phyloP scores from a whole-genome alignment of 2,888 invertebrate genomes.

The Panopea generosa region DNA sequence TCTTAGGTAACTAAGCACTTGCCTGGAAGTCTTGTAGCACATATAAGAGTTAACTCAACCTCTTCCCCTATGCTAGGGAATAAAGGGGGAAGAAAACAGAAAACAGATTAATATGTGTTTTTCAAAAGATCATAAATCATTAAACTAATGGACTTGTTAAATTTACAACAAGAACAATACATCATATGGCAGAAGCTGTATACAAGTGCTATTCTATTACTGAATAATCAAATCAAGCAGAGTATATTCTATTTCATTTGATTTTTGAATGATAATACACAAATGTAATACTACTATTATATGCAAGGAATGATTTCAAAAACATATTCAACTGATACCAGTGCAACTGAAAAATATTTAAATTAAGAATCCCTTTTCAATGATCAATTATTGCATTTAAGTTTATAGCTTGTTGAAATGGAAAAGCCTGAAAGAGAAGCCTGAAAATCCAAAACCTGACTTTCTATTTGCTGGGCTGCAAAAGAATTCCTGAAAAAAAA shows the following conservation, averaged over 20 bases:
- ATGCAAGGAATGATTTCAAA: too few relatives aligned
- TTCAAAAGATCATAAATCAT: slow-evolving; percentile 6
- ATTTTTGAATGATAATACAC: too few relatives aligned
- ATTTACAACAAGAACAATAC: slow-evolving; percentile 1
- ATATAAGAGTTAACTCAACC: slow-evolving; percentile 81
- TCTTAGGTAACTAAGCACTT: slow-evolving; percentile 68
- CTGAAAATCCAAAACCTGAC: background rate
- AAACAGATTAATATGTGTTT: slow-evolving; percentile 78
- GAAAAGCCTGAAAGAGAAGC: slow-evolving; percentile 2
- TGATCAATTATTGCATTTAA: background rate
- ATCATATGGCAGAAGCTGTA: background rate
- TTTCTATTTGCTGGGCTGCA: too few relatives aligned
- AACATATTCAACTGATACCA: too few relatives aligned
- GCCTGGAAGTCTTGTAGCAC: slow-evolving; percentile 72
- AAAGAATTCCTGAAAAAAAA: slow-evolving; percentile 68
- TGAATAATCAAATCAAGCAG: background rate
- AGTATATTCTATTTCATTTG: too few relatives aligned
- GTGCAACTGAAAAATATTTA: too few relatives aligned
- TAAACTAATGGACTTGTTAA: background rate
- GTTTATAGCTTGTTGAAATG: background rate
- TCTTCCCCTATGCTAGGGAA: slow-evolving; percentile 86
- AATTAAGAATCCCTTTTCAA: too few relatives aligned
- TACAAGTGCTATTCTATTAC: slow-evolving; percentile 61
- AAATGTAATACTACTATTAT: too few relatives aligned
- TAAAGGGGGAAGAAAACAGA: slow-evolving; percentile 86